A percentile compares a stretch with the other conserved stretches of the same genome.
These are phyloP conservation scores for Chelmon rostratus DNA, from an alignment of 2,797 vertebrate genomes.

Conservation along the genomic window DNA sequence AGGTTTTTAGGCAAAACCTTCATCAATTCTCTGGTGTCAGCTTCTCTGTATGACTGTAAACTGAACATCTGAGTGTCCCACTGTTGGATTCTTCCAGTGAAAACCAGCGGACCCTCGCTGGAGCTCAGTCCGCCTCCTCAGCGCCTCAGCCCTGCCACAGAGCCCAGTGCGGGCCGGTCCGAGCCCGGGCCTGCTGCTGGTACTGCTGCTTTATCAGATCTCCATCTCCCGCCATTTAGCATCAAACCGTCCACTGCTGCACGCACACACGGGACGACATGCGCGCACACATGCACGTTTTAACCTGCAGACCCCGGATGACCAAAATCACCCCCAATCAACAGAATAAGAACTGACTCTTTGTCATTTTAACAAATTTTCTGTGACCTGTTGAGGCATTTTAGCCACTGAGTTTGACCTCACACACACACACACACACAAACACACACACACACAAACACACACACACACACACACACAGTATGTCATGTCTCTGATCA, in stretches of 20 bases:
- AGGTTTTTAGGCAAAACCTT: too few species aligned
- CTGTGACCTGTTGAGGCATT: conserved; percentile 23
- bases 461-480: conserved; percentile 7
- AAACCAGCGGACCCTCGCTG: background rate
- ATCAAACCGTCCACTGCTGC: background rate
- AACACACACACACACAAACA: background rate
- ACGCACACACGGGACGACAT: background rate
- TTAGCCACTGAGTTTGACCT: background rate
- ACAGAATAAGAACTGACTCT: background rate
- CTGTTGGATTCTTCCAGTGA: conserved; percentile 21
- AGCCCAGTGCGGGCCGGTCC: background rate
- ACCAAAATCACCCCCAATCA: background rate
- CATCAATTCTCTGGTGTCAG: too few species aligned
- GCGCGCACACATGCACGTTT: background rate
- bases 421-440: conserved; percentile 4
- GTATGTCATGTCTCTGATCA: too few species aligned
- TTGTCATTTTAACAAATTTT: background rate
- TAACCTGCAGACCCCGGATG: background rate
- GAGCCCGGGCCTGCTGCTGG: background rate
- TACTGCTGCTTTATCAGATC: background rate
- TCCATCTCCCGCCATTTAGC: conserved; percentile 1
- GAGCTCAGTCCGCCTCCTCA: background rate
- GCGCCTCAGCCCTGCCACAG: background rate
- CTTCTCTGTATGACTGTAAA: too few species aligned
- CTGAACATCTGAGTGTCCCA: conserved; percentile 6